Conservation (phyloP, 2,113 vertebrate species). For the Callaeas wilsoni region DNA sequence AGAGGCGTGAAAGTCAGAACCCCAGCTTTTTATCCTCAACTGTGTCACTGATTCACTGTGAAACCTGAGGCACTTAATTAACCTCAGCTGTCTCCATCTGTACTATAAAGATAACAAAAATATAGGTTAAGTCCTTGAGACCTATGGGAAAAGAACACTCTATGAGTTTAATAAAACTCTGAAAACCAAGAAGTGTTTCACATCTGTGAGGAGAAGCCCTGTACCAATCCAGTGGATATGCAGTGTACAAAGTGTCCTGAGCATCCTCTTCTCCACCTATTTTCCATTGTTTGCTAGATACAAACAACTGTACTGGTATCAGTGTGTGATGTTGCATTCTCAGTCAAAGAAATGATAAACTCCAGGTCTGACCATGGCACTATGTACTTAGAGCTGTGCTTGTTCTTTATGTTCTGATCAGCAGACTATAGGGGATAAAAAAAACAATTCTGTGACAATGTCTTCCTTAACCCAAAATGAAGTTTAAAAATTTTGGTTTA, state of each 20-base stretch:
- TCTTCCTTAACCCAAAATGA: not conserved
- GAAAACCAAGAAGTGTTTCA: not conserved
- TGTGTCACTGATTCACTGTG: not conserved
- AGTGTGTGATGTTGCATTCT: not conserved
- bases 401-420: not conserved
- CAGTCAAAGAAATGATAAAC: not conserved
- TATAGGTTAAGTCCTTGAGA: constrained; percentile 18
- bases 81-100: not conserved
- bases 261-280: not conserved
- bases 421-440: not conserved
- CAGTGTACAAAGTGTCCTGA: not conserved
- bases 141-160: not conserved
- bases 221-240: too few species aligned
- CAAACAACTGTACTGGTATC: not conserved
- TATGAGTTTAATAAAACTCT: not conserved
- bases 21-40: not conserved
- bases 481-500: not conserved
- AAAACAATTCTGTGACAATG: not conserved
- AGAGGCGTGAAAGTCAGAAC: not conserved
- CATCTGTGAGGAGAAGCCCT: not conserved
- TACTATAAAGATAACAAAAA: constrained; percentile 41
- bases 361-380: not conserved
- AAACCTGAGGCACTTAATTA: constrained; percentile 41
- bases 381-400: not conserved
- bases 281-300: not conserved